Base-by-base conservation (phyloP, 2,113 vertebrate genomes). In the Podiceps cristatus region DNA sequence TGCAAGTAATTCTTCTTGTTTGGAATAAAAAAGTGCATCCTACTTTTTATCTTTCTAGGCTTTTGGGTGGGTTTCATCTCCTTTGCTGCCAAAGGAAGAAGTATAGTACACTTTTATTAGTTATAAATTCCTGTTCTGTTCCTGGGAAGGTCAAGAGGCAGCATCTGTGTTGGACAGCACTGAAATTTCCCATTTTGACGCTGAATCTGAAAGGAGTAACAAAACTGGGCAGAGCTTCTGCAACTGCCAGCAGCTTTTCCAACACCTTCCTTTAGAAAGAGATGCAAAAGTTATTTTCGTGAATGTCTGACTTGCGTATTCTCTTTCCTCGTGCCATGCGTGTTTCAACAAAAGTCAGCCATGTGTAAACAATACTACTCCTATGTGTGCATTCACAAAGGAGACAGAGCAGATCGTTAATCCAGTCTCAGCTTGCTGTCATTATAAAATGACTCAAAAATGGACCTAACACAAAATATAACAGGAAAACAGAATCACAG, bases 221-320 rank as follows among this genome's bases (percentile, higher is more conserved):
- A 64, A 86, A 88, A 69, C 20, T 45, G 60, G 53, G 52, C 72
- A 93, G n/a, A 45, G 22, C 60, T 93, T 89, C 81, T 93, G 76
- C 74, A 93, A 77, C 92, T 64, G 44, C 80, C 78, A 94, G 90
- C 67, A 58, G 90, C 35, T 92, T 96, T 89, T 69, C 45, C 67
- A 81, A 37, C 25, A 72, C 18, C 72, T 72, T 92, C 60, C 93
- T 92, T 82, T 75, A 40, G 90, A 90, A 73, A 52, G 60, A 67
- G 44, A 77, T 81, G 45, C 44, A 79, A 42, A 64, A 73, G 13
- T 74, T 84, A 56, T 67, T 84, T 86, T 85, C 64, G 42, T 76
- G 17, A 69, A 79, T 66, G 42, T 94, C 88, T 84, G 79, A 25
- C 52, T 88, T 66, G 1, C 3, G 16, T 76, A 28, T 71, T 87